Conservation (phyloP, 1,140 invertebrate genomes). For the Zeugodacus cucurbitae region DNA sequence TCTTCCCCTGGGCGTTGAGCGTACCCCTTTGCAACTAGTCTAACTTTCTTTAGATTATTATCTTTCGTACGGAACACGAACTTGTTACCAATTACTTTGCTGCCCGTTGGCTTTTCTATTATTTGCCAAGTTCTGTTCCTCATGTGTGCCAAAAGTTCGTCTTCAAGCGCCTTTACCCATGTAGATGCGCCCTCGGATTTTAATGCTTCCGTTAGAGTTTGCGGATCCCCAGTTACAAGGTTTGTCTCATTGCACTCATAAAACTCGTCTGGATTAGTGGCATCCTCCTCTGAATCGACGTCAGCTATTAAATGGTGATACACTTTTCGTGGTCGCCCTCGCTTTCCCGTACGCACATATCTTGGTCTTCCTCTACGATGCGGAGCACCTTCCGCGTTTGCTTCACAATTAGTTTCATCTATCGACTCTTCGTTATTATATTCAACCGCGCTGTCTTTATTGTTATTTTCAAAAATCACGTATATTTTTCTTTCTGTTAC, state of each 20-base stretch:
- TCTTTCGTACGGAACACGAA: conserved; percentile 60
- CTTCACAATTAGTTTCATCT: too few species aligned
- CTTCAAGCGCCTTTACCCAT: conserved; percentile 54
- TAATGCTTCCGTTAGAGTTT: not conserved
- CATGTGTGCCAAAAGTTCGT: conserved; percentile 54
- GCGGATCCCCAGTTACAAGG: not conserved
- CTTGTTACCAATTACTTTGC: conserved; percentile 48
- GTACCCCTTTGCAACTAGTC: too few species aligned
- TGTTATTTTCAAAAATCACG: too few species aligned
- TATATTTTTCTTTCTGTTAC: too few species aligned
- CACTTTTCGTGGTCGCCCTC: not conserved
- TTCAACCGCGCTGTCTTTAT: too few species aligned
- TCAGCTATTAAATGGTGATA: not conserved
- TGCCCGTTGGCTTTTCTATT: conserved; percentile 50
- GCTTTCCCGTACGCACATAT: not conserved
- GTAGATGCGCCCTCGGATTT: not conserved
- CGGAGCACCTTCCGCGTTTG: too few species aligned
- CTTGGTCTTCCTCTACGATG: too few species aligned
- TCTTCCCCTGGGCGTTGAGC: conserved; percentile 61
- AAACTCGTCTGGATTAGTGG: too few species aligned
- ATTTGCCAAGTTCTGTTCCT: conserved; percentile 57
- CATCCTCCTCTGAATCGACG: not conserved
- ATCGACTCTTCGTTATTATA: too few species aligned
- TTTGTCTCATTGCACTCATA: not conserved
- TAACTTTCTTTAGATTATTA: too few species aligned